These are phyloP conservation scores for Eledona agricola DNA, from an alignment of 2,888 invertebrate genomes.

Conservation along the genomic window DNA sequence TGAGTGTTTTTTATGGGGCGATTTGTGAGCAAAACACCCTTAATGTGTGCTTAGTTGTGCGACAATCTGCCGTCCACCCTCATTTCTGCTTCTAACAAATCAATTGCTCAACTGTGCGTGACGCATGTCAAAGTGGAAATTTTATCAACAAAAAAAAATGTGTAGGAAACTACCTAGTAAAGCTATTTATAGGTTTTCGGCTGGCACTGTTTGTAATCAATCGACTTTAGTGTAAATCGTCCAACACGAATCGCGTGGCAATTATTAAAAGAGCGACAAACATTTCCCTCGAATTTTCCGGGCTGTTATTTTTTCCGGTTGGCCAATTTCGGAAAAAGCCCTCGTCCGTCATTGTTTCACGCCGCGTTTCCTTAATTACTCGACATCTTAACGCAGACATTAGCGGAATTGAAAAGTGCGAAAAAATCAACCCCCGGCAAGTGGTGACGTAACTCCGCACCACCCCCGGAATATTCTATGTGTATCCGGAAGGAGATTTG, in stretches of 20 bases:
- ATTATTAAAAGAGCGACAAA: background rate
- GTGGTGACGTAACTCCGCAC: background rate
- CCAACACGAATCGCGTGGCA: too few species aligned
- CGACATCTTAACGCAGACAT: conserved; percentile 20
- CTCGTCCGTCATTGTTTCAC: conserved; percentile 5
- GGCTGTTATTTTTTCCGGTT: conserved; percentile 7
- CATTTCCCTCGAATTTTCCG: conserved; percentile 5
- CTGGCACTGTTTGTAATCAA: too few species aligned
- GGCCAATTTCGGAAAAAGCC: conserved; percentile 17
- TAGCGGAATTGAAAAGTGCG: conserved; percentile 30
- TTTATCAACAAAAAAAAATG: too few species aligned
- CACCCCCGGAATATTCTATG: conserved; percentile 26
- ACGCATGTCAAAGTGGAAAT: conserved; percentile 22
- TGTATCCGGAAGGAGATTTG: conserved; percentile 34
- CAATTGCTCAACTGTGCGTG: conserved; percentile 31
- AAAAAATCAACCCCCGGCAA: background rate
- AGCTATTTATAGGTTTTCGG: too few species aligned
- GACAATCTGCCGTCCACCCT: conserved; percentile 29
- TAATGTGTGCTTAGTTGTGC: conserved; percentile 26
- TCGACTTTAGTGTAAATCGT: too few species aligned
- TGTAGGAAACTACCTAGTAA: too few species aligned
- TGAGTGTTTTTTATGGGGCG: conserved; percentile 26
- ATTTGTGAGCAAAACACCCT: conserved; percentile 29
- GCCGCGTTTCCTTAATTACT: conserved; percentile 14
- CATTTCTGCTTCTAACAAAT: conserved; percentile 24